Base-by-base conservation (phyloP, 2,113 vertebrate species). In the Callipepla californica region DNA sequence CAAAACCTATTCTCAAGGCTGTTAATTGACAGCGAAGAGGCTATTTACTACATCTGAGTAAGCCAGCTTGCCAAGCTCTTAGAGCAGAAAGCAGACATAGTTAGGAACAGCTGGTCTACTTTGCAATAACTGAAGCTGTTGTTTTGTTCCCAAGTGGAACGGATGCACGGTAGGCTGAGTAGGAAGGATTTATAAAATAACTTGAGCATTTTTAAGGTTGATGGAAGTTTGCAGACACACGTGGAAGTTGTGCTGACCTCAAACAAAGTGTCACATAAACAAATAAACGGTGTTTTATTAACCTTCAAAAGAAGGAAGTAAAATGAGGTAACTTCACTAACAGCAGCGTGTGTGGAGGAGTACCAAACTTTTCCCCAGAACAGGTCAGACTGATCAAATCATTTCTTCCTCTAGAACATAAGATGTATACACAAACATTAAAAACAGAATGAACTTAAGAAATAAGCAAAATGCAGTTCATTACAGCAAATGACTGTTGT, bases 351-450 rank as follows among this genome's bases (percentile, higher is more conserved):
- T 36, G 40, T n/a, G 69, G 28, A 28, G 75, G 48, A 91, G 68
- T 23, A 47, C 2, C 1, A 19, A 20, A 3, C 44, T 79, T 26
- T 47, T 26, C 44, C 36, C 32, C 53, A 38, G 26, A 68, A 48
- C 7, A 45, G 26, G 28, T 47, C 67, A 90, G 28, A n/a, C 79
- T 61, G 70, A 76, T 72, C 70, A 93, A 89, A 72, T 50, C 0
- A 32, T 70, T 73, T 55, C 9, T 50, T 42, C 20, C 22, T 84
- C 8, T 45, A 26, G 32, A 38, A n/a, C 7, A 18, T 21, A 55
- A 40, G 2, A 44, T 5, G 32, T 2, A 38, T 0, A 40, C 1
- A 61, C 25, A 47, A 9, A 61, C 9, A 40, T 3, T 8, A n/a
- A 48, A 7, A 45, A 21, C 4, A 4, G 48, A 19, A 50, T 11